A percentile compares a stretch with the other conserved stretches of the same genome.
Conservation (phyloP, 2,797 vertebrate species). For the Pseudochromis fuscus region DNA sequence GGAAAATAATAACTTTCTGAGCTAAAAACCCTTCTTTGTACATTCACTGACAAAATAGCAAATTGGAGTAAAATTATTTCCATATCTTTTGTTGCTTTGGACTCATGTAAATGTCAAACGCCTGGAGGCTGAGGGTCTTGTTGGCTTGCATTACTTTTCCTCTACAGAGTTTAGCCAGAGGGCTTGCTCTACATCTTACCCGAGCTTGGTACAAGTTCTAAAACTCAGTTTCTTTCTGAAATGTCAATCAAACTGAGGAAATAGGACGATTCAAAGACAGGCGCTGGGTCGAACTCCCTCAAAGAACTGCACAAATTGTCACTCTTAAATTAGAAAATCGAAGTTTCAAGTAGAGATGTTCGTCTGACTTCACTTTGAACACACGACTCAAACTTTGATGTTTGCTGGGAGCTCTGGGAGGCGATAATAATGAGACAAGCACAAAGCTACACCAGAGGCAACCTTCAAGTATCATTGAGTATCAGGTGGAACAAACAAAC, state of each 20-base stretch:
- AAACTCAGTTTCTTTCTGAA: conserved; percentile 40
- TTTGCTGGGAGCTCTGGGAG: conserved; percentile 1
- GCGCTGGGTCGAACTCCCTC: conserved; percentile 5
- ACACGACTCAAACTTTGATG: conserved; percentile 26
- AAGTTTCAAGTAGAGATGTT: conserved; percentile 29
- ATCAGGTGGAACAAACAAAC: conserved; percentile 27
- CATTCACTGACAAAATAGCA: conserved; percentile 27
- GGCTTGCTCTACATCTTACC: conserved; percentile 47
- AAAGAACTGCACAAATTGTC: conserved; percentile 25
- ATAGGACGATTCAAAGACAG: conserved; percentile 30
- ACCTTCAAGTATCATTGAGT: conserved; percentile 29
- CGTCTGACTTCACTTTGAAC: conserved; percentile 27
- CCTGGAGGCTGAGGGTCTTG: conserved; percentile 45
- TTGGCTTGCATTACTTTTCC: conserved; percentile 62
- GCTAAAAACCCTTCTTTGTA: conserved; percentile 35
- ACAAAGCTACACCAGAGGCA: conserved; percentile 6
- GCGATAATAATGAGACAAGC: conserved; percentile 12
- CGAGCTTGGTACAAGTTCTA: conserved; percentile 45
- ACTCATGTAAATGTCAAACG: conserved; percentile 65
- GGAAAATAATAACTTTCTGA: conserved; percentile 38
- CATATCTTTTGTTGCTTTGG: conserved; percentile 36
- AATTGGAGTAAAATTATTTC: conserved; percentile 54
- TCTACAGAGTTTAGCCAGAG: conserved; percentile 64
- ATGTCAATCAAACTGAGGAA: conserved; percentile 63
- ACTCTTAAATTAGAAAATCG: conserved; percentile 1